Evolutionary conservation across 1,140 invertebrate species (phyloP), one percentile per base, ranked within the genome.

Genomic region (Drosophila lowei): DNA sequence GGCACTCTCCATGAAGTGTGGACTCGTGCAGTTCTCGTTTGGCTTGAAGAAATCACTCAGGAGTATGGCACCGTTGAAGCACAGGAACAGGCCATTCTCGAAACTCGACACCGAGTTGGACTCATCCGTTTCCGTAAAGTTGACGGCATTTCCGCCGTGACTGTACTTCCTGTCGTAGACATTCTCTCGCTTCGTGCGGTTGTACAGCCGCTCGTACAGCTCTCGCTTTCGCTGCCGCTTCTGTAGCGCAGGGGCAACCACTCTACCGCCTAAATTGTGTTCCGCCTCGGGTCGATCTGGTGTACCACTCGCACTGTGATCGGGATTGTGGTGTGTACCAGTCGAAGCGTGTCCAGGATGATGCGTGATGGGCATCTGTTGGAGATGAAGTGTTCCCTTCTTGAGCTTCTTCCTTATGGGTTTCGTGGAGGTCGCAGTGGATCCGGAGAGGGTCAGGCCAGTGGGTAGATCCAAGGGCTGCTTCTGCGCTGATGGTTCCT

Each of bases 81-180:
- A 97, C 38, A 93, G 93, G 15, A 95, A 90, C n/a, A 96, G 91
- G 57, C 93, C 94, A 59, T 93, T 95, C 92, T 96, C 96, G 91
- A 96, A 96, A 91, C 95, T 96, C 0, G 95, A 96, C 42, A 95
- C 92, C 8, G 94, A 95, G 23, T 93, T 94, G 57, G 94, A 94
- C 54, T 94, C 93, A 41, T 93, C 91, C 6, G 79, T 92, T 62
- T 92, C 74, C 0, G 93, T 93, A 46, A 91, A 92, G 78, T 95
- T 95, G 59, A 93, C 91, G 1, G 93, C 93, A 91, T 94, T 96
- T 7, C 95, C 95, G 9, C 95, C 95, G 81, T 96, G 95, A 72
- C 93, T 93, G 23, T 95, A 93, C n/a, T 94, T 95, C 50, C 94
- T 93, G 91, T 96, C 95, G 34, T 96, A 92, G 53, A 95, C 91